Evolutionary conservation across 1,140 invertebrate species (phyloP).

Genomic region (Gonatopus flavifemur): DNA sequence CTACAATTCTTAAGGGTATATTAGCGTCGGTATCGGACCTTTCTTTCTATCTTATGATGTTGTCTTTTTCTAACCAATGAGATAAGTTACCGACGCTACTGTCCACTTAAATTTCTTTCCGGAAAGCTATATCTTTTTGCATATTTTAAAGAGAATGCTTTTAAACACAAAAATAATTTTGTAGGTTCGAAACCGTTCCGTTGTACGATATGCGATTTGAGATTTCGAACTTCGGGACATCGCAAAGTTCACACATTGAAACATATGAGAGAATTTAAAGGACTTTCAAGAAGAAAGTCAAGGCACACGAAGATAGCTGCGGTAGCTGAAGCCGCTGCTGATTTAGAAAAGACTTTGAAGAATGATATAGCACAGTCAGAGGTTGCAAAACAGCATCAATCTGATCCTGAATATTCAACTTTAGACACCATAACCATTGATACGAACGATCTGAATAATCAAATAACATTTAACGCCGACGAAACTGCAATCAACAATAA

Average conservation of each 20-base stretch:
- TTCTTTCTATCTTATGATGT: no score
- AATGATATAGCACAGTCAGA: background rate
- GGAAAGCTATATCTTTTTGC: no score
- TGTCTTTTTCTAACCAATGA: no score
- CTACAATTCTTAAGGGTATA: no score
- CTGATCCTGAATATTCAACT: constrained; percentile 17
- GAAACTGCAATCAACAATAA: constrained; percentile 34
- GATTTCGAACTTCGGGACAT: constrained; percentile 71
- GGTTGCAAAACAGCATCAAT: no score
- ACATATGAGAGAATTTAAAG: constrained; percentile 56
- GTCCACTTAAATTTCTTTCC: no score
- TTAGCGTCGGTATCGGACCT: no score
- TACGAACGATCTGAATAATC: constrained; percentile 23
- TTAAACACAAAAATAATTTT: constrained; percentile 27
- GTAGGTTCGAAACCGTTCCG: constrained; percentile 68
- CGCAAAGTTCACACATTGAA: constrained; percentile 65
- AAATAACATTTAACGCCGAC: constrained; percentile 40
- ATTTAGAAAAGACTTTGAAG: constrained; percentile 15
- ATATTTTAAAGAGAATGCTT: constrained; percentile 7
- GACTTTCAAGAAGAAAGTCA: constrained; percentile 20
- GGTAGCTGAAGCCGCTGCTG: constrained; percentile 22
- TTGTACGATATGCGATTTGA: constrained; percentile 65
- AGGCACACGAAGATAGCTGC: constrained; percentile 28
- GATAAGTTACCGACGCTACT: no score
- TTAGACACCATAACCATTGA: constrained; percentile 32